phyloP scores from a whole-genome alignment of 2,113 vertebrate genomes.

The Pachypanchax playfairii region DNA sequence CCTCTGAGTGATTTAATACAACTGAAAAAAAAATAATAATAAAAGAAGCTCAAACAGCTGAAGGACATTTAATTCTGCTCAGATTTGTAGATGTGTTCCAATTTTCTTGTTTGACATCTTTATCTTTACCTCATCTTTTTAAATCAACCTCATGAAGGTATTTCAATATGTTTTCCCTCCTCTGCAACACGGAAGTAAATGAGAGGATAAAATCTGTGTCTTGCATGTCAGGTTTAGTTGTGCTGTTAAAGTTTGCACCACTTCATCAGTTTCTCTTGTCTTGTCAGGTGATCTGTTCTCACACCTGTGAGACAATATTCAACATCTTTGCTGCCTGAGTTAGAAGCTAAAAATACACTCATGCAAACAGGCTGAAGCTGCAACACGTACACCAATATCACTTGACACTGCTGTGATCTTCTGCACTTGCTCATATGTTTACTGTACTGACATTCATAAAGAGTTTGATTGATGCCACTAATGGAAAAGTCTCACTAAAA shows the following conservation, averaged over 20 bases:
- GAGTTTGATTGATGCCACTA: too few relatives aligned
- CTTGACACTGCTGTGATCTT: not conserved
- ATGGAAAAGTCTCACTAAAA: too few relatives aligned
- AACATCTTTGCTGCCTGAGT: conserved; percentile 30
- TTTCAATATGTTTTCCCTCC: not conserved
- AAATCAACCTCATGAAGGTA: too few relatives aligned
- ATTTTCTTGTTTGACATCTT: too few relatives aligned
- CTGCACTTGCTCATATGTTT: not conserved
- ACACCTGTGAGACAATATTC: conserved; percentile 28
- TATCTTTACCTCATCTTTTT: too few relatives aligned
- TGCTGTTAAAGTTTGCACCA: conserved; percentile 48
- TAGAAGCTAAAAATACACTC: conserved; percentile 47
- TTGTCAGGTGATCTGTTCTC: conserved; percentile 39
- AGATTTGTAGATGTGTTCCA: too few relatives aligned
- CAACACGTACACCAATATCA: conserved; percentile 1
- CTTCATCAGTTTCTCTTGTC: conserved; percentile 33
- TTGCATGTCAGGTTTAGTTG: conserved; percentile 8
- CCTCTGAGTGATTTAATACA: too few relatives aligned
- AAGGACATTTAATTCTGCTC: not conserved
- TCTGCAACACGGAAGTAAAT: not conserved
- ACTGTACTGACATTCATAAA: too few relatives aligned
- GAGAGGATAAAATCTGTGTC: conserved; percentile 7
- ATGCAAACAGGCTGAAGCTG: conserved; percentile 35
- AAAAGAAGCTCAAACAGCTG: not conserved
- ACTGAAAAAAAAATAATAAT: too few relatives aligned